Percentiles rank a stretch among this genome's conserved stretches.
Evolutionary conservation across 2,888 invertebrate genomes (phyloP).

Genomic region (Leptopilina syphax): DNA sequence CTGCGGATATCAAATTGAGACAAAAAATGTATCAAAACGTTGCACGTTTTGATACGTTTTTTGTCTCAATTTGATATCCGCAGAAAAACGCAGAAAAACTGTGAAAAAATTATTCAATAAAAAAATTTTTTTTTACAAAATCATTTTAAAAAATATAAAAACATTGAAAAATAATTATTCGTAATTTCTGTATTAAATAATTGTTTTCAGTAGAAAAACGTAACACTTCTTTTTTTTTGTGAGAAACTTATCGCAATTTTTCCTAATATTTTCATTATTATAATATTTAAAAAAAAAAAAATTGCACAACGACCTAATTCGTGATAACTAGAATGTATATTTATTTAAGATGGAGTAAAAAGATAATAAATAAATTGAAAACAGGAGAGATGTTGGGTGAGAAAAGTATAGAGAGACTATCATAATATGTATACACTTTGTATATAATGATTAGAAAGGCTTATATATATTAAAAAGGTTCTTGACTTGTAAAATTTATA

Average conservation of each 20-base stretch:
- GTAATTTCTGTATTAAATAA: too few relatives aligned
- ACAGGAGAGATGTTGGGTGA: neutral
- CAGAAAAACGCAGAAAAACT: too few relatives aligned
- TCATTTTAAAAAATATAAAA: neutral
- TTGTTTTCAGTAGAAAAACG: too few relatives aligned
- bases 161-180: neutral
- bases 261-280: neutral
- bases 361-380: neutral
- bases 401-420: slow-evolving; percentile 23
- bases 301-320: neutral
- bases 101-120: too few relatives aligned
- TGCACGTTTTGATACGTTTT: too few relatives aligned
- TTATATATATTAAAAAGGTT: slow-evolving; percentile 12
- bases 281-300: neutral
- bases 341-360: neutral
- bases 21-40: too few relatives aligned
- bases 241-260: neutral
- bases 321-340: slow-evolving; percentile 8
- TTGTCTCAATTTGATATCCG: too few relatives aligned
- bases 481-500: slow-evolving; percentile 20
- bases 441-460: slow-evolving; percentile 24
- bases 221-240: slow-evolving; percentile 2
- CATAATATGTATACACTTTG: neutral
- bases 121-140: too few relatives aligned
- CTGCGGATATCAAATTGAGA: too few relatives aligned